Conservation (phyloP, 2,113 vertebrate species). For the Xerus inauris region DNA sequence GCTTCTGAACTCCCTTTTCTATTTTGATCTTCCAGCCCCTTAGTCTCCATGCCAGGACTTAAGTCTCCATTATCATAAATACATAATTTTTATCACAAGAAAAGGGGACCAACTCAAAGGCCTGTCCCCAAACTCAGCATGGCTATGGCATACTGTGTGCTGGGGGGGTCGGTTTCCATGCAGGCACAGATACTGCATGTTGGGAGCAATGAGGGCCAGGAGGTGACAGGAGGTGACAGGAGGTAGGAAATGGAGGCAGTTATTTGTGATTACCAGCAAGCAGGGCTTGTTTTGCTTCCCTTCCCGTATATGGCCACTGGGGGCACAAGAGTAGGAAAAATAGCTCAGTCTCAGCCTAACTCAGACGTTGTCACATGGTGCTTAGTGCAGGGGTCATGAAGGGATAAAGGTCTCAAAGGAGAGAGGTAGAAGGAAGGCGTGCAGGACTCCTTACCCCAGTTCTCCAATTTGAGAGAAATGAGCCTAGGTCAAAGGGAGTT, state of each 20-base stretch:
- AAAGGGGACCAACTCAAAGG: background rate
- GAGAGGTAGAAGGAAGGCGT: too few relatives aligned
- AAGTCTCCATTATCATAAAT: background rate
- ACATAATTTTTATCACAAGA: background rate
- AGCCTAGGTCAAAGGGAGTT: too few relatives aligned
- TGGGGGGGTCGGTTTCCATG: accelerated
- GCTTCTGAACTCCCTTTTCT: background rate
- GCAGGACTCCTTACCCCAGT: too few relatives aligned
- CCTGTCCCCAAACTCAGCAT: too few relatives aligned
- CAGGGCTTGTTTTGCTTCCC: accelerated
- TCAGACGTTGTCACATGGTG: background rate
- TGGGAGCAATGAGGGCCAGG: background rate
- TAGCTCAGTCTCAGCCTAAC: background rate
- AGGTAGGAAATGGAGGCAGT: background rate
- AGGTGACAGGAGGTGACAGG: background rate
- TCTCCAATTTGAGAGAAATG: background rate
- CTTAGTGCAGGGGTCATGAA: background rate
- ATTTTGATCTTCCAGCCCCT: background rate
- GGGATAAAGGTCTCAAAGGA: background rate
- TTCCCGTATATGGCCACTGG: too few relatives aligned
- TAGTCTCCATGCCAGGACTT: background rate
- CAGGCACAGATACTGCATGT: background rate
- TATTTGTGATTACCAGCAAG: background rate
- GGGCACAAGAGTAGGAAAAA: background rate
- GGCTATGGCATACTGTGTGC: too few relatives aligned